These are phyloP conservation scores for Beris morrisii DNA, from an alignment of 2,888 invertebrate genomes.

Conservation along the genomic window DNA sequence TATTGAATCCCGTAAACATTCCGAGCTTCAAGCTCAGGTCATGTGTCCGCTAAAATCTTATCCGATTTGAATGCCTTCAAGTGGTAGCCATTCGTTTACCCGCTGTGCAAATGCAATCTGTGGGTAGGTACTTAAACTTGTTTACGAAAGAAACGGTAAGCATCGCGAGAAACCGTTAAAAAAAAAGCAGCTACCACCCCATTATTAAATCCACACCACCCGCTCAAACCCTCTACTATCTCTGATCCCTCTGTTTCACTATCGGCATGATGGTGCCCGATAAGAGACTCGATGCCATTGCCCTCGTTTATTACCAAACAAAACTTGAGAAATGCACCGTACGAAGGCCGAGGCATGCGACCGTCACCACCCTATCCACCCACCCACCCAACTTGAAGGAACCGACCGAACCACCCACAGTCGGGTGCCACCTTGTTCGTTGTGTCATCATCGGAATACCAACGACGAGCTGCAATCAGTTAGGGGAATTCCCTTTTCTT, in stretches of 20 bases:
- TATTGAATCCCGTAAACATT: too few species aligned
- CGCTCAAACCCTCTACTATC: neutral
- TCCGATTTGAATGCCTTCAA: conserved; percentile 1
- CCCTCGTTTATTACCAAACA: conserved; percentile 29
- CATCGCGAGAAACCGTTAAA: neutral
- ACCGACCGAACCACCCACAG: neutral
- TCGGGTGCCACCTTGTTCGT: neutral
- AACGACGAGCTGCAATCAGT: conserved; percentile 13
- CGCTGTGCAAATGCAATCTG: neutral
- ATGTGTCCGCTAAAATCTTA: too few species aligned
- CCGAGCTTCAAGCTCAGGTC: too few species aligned
- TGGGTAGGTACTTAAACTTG: neutral
- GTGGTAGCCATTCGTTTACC: neutral
- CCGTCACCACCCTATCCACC: too few species aligned
- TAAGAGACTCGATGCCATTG: conserved; percentile 23
- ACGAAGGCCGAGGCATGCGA: too few species aligned
- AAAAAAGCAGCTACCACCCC: conserved; percentile 5
- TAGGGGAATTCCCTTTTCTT: conserved; percentile 17
- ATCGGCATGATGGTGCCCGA: conserved; percentile 20
- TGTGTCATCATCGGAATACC: neutral
- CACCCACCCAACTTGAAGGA: neutral
- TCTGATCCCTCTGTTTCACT: conserved; percentile 2
- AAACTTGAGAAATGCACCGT: neutral
- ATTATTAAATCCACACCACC: neutral
- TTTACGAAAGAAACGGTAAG: conserved; percentile 8